A percentile compares a stretch with the other conserved stretches of the same genome.
Evolutionary conservation across 2,113 vertebrate species (phyloP).

Genomic region (Sceloporus undulatus): DNA sequence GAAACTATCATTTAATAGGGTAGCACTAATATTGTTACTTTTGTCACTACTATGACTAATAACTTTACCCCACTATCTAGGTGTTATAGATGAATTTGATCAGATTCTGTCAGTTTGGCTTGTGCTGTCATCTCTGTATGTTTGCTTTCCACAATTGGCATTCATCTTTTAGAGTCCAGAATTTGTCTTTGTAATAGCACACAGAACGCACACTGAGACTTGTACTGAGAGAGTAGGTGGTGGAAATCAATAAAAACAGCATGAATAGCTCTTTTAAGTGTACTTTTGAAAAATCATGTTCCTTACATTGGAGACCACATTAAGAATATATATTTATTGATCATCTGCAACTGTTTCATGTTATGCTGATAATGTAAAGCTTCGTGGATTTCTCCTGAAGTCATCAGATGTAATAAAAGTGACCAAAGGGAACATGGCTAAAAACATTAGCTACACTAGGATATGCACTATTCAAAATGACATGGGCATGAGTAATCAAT

Average conservation of each 20-base stretch:
- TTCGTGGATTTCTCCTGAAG: conserved; percentile 61
- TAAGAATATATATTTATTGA: conserved; percentile 50
- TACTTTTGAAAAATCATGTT: conserved; percentile 64
- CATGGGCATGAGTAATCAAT: not conserved
- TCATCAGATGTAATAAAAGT: conserved; percentile 48
- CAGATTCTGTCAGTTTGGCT: not conserved
- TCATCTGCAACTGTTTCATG: conserved; percentile 55
- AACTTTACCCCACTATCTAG: not conserved
- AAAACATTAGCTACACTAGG: not conserved
- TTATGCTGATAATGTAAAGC: conserved; percentile 60
- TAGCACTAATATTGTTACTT: not conserved
- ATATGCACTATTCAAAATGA: not conserved
- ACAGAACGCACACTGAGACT: conserved; percentile 36
- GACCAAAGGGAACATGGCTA: conserved; percentile 33
- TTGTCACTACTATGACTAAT: not conserved
- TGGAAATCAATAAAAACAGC: conserved; percentile 60
- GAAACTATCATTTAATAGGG: too few relatives aligned
- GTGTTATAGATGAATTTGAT: not conserved
- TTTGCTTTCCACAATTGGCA: conserved; percentile 34
- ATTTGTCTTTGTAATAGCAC: conserved; percentile 34
- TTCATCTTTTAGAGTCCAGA: conserved; percentile 35
- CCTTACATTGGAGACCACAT: conserved; percentile 58
- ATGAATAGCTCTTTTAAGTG: conserved; percentile 40
- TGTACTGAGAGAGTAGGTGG: conserved; percentile 20
- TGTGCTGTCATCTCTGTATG: not conserved